A percentile compares a stretch with the other conserved stretches of the same genome.
phyloP scores from a whole-genome alignment of 2,888 invertebrate species.

The Papilio protenor region DNA sequence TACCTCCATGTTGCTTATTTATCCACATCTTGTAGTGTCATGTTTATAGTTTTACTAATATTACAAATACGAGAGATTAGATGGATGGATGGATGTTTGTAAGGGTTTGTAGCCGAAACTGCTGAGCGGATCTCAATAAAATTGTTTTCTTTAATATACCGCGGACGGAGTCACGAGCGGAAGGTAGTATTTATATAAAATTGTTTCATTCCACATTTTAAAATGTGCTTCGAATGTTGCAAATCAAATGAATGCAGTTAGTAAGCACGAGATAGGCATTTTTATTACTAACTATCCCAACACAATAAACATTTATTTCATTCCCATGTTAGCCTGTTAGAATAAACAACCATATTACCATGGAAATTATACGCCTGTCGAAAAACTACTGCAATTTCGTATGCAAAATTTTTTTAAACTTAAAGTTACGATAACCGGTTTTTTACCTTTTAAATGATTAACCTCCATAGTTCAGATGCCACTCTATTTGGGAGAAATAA shows the following conservation, averaged over 20 bases:
- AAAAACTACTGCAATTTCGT: not conserved
- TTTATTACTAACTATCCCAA: not conserved
- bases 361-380: slow-evolving; percentile 5
- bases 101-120: too few relatives aligned
- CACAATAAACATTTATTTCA: not conserved
- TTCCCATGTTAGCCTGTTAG: not conserved
- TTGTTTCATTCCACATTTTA: not conserved
- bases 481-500: not conserved
- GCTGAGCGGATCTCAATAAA: too few relatives aligned
- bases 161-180: too few relatives aligned
- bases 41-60: too few relatives aligned
- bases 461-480: not conserved
- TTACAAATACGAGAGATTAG: too few relatives aligned
- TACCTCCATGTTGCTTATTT: not conserved
- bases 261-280: too few relatives aligned
- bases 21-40: not conserved
- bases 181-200: not conserved
- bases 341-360: not conserved
- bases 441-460: not conserved
- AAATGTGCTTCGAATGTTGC: too few relatives aligned
- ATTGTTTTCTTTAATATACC: too few relatives aligned
- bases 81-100: too few relatives aligned
- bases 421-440: not conserved
- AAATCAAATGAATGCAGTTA: too few relatives aligned
- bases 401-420: not conserved